Conservation (phyloP, 2,797 vertebrate genomes). For the Sebastes itinus region DNA sequence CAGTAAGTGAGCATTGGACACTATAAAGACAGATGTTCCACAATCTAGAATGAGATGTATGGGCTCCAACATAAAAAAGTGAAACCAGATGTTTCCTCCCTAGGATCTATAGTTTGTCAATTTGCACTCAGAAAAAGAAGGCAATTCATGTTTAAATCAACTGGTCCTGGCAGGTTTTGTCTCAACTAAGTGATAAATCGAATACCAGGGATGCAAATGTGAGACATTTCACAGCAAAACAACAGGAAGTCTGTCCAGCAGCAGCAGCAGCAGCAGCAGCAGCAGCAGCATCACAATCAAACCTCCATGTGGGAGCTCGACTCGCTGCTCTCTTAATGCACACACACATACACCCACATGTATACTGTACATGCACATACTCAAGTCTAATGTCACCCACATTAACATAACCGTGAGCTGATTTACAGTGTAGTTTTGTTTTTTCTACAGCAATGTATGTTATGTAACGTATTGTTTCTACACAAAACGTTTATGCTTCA, state of each 20-base stretch:
- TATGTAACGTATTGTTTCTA: slow-evolving; percentile 65
- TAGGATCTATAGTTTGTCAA: not conserved
- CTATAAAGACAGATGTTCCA: not conserved
- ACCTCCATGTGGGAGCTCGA: slow-evolving; percentile 34
- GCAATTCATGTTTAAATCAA: not conserved
- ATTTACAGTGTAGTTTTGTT: slow-evolving; percentile 19
- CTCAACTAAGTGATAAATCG: not conserved
- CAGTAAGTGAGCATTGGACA: not conserved
- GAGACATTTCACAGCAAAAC: slow-evolving; percentile 7
- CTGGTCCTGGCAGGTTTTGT: not conserved
- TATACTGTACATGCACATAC: not conserved
- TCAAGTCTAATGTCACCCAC: not conserved
- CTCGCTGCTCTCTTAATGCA: slow-evolving; percentile 15
- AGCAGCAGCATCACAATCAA: slow-evolving; percentile 11
- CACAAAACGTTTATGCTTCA: slow-evolving; percentile 38
- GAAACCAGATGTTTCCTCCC: not conserved
- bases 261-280: slow-evolving; percentile 23
- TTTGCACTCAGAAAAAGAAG: not conserved
- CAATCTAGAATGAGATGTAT: not conserved
- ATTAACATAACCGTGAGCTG: not conserved
- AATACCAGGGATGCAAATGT: not conserved
- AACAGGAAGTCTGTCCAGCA: slow-evolving; percentile 10
- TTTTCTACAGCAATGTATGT: slow-evolving; percentile 43
- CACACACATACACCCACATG: not conserved
- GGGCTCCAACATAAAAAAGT: not conserved